These are phyloP conservation scores for Procambarus virginalis DNA, from an alignment of 1,140 invertebrate species.

Conservation along the genomic window DNA sequence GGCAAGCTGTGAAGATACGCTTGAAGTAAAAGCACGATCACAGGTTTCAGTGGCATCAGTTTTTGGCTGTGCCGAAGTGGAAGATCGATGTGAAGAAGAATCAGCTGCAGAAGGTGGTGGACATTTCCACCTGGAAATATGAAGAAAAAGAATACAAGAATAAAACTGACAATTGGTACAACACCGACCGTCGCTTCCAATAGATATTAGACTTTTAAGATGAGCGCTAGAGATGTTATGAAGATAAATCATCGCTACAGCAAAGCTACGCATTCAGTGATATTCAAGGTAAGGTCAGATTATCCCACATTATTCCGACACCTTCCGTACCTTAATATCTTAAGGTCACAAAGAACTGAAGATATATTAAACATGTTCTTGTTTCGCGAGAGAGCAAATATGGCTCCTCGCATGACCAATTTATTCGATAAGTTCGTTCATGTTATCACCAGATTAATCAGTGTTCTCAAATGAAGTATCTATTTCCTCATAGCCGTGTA, in stretches of 20 bases:
- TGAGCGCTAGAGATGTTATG: neutral
- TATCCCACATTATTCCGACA: neutral
- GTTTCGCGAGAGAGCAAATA: no score
- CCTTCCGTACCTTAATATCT: neutral
- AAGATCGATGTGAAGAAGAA: constrained; percentile 32
- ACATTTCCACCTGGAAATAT: constrained; percentile 52
- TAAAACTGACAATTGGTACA: neutral
- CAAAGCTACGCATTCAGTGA: neutral
- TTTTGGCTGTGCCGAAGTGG: constrained; percentile 18
- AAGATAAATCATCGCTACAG: neutral
- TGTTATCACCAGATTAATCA: no score
- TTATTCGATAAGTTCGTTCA: no score
- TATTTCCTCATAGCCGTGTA: no score
- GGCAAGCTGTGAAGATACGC: constrained; percentile 15
- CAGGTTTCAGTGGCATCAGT: neutral
- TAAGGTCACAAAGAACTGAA: neutral
- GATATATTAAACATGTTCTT: neutral
- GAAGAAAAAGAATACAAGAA: constrained; percentile 27
- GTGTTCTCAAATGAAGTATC: no score
- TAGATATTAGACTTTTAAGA: neutral
- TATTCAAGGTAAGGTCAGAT: neutral
- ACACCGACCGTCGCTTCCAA: neutral
- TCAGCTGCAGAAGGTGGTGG: constrained; percentile 48
- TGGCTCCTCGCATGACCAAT: no score
- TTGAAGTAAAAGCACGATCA: constrained; percentile 8